phyloP scores from a whole-genome alignment of 2,888 invertebrate species.

The Philhelius pedissequus region DNA sequence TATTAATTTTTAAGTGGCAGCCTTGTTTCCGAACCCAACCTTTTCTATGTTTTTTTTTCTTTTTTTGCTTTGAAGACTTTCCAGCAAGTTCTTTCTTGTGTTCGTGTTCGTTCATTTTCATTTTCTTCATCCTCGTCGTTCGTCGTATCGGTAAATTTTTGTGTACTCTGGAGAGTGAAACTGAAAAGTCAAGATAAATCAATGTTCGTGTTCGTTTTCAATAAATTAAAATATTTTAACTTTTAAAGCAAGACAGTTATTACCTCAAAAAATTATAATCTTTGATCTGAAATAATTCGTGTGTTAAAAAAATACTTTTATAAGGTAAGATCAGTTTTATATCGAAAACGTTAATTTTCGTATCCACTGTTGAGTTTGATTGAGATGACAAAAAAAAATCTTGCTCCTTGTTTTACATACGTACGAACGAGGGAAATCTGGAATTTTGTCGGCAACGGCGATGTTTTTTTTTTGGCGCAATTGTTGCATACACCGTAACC shows the following conservation, averaged over 20 bases:
- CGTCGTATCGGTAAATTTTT: too few relatives aligned
- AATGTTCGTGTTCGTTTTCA: too few relatives aligned
- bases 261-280: not conserved
- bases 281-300: not conserved
- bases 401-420: conserved; percentile 1
- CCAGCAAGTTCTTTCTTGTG: conserved; percentile 14
- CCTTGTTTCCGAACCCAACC: not conserved
- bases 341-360: not conserved
- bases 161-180: not conserved
- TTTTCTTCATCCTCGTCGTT: conserved; percentile 21
- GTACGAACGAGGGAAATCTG: conserved; percentile 33
- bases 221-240: not conserved
- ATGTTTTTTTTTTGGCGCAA: conserved; percentile 67
- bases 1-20: not conserved
- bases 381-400: conserved; percentile 2
- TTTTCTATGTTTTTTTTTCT: conserved; percentile 41
- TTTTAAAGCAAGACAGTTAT: not conserved
- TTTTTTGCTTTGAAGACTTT: not conserved
- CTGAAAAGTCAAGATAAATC: not conserved
- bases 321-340: not conserved
- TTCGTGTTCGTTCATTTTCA: conserved; percentile 10
- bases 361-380: not conserved
- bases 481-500: conserved; percentile 60
- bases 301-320: not conserved
- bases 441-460: conserved; percentile 34